Evolutionary conservation across 2,888 invertebrate genomes (phyloP).

Genomic region (Phania funesta): DNA sequence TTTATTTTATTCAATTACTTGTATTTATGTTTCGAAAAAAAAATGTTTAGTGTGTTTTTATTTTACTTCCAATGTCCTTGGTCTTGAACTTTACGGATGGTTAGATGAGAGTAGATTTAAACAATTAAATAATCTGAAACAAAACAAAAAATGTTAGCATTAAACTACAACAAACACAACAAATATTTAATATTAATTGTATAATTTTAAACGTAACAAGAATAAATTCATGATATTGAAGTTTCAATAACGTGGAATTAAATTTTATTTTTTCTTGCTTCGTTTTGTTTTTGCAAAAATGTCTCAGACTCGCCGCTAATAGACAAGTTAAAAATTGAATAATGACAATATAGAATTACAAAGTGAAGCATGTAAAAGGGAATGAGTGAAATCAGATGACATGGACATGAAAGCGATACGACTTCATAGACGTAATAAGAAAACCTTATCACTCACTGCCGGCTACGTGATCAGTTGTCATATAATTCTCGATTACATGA

Average conservation of each 20-base stretch:
- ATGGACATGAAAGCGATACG: conserved; percentile 13
- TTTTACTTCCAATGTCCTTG: conserved; percentile 59
- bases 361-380: background rate
- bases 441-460: background rate
- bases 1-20: background rate
- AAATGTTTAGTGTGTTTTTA: background rate
- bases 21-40: conserved; percentile 8
- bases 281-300: background rate
- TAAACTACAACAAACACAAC: background rate
- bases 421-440: background rate
- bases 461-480: conserved; percentile 34
- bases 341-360: conserved; percentile 1
- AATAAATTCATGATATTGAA: conserved; percentile 62
- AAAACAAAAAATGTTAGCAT: background rate
- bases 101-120: conserved; percentile 54
- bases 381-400: background rate
- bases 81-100: conserved; percentile 69
- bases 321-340: background rate
- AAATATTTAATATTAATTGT: conserved; percentile 27
- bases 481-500: conserved; percentile 1
- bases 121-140: conserved; percentile 41
- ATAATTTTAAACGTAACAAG: conserved; percentile 38
- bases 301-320: conserved; percentile 15
- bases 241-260: conserved; percentile 57
- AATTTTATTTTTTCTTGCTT: background rate